Percentiles rank a stretch among this genome's conserved stretches.
Evolutionary conservation across 2,113 vertebrate genomes (phyloP).

Genomic region (Myrmecophaga tridactyla): DNA sequence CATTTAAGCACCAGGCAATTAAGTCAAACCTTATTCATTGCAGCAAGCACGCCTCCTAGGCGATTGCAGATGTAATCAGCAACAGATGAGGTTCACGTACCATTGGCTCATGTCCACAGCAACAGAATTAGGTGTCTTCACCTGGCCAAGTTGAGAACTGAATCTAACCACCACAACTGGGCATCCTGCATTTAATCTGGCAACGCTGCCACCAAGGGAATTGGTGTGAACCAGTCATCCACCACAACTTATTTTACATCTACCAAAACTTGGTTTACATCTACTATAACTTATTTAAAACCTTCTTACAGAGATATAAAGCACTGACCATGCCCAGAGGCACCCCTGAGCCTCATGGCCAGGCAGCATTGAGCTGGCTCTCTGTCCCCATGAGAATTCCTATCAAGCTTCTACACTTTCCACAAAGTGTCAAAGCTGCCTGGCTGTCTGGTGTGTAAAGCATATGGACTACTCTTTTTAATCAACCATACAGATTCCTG

Average conservation of each 20-base stretch:
- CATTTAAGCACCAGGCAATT: too few relatives aligned
- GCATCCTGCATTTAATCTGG: neutral
- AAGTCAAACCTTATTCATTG: too few relatives aligned
- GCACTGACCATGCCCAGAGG: neutral
- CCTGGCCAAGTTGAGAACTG: too few relatives aligned
- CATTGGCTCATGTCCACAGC: too few relatives aligned
- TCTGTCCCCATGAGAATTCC: neutral
- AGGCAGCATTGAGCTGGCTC: neutral
- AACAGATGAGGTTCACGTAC: too few relatives aligned
- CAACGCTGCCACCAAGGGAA: neutral
- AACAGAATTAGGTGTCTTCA: too few relatives aligned
- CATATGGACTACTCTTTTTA: conserved; percentile 51
- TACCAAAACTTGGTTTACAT: neutral
- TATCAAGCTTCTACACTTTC: neutral
- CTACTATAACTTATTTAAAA: neutral
- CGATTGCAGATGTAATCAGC: too few relatives aligned
- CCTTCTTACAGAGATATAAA: neutral
- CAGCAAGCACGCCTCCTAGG: too few relatives aligned
- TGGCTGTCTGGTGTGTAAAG: conserved; percentile 46
- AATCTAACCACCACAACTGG: too few relatives aligned
- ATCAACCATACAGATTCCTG: neutral
- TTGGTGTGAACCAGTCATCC: neutral
- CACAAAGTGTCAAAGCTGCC: conserved; percentile 47
- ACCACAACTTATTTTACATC: neutral
- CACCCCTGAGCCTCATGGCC: neutral